phyloP scores from a whole-genome alignment of 2,113 vertebrate species.

The Colinus virginianus region DNA sequence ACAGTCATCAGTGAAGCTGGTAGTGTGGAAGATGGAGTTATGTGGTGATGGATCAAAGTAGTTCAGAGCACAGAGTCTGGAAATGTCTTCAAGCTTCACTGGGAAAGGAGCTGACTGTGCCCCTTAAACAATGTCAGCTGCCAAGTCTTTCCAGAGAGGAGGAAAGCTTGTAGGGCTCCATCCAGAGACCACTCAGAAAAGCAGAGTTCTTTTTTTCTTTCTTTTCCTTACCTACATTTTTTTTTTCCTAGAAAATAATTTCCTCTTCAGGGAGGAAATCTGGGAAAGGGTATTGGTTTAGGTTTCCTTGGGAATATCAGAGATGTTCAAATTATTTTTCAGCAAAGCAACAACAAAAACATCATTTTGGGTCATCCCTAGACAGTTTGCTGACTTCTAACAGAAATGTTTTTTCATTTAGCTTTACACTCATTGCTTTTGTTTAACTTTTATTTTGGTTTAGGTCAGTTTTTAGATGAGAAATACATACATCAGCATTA shows the following conservation, averaged over 20 bases:
- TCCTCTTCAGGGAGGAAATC: not conserved
- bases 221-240: not conserved
- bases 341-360: not conserved
- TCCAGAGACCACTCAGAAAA: not conserved
- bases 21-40: not conserved
- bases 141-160: not conserved
- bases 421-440: not conserved
- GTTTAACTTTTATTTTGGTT: not conserved
- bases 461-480: not conserved
- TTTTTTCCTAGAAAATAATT: not conserved
- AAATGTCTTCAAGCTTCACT: accelerated
- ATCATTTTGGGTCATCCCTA: not conserved
- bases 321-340: not conserved
- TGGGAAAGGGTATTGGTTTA: not conserved
- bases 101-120: not conserved
- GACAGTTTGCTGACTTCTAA: not conserved
- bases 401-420: not conserved
- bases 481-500: not conserved
- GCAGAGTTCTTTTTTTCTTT: not conserved
- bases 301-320: not conserved
- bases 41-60: not conserved
- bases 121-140: not conserved
- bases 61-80: not conserved
- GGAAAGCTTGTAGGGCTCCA: not conserved
- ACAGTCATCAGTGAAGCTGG: not conserved